Conservation (phyloP, 2,888 invertebrate species). For the Homarus gammarus region DNA sequence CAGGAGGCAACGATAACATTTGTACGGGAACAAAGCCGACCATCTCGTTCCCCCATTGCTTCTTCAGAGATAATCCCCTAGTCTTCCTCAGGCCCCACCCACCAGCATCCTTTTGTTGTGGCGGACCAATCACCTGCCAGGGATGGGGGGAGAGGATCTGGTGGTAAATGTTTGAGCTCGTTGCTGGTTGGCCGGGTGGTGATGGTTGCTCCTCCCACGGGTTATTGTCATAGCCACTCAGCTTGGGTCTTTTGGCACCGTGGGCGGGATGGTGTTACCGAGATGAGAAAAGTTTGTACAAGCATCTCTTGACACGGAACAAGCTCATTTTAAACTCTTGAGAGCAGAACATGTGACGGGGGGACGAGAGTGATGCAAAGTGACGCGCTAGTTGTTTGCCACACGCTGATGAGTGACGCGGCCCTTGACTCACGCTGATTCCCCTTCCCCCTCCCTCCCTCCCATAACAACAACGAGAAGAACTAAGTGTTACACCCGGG, state of each 20-base stretch:
- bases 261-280: constrained; percentile 41
- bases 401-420: constrained; percentile 15
- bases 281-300: constrained; percentile 53
- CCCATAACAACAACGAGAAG: no score
- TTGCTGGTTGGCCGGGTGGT: constrained; percentile 6
- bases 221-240: constrained; percentile 23
- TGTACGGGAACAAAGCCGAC: constrained; percentile 51
- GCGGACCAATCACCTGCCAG: constrained; percentile 15
- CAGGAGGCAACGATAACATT: constrained; percentile 60
- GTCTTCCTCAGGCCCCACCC: constrained; percentile 18
- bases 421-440: no score
- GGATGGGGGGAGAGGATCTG: background rate
- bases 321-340: constrained; percentile 65
- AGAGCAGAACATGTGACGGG: constrained; percentile 63
- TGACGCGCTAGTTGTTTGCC: background rate
- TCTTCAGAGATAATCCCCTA: constrained; percentile 49
- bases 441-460: no score
- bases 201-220: constrained; percentile 6
- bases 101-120: constrained; percentile 53
- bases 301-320: constrained; percentile 60
- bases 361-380: constrained; percentile 25
- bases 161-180: background rate
- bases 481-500: no score
- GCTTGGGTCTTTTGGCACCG: background rate
- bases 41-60: constrained; percentile 41